phyloP scores from a whole-genome alignment of 2,113 vertebrate species.

The Ginglymostoma cirratum region DNA sequence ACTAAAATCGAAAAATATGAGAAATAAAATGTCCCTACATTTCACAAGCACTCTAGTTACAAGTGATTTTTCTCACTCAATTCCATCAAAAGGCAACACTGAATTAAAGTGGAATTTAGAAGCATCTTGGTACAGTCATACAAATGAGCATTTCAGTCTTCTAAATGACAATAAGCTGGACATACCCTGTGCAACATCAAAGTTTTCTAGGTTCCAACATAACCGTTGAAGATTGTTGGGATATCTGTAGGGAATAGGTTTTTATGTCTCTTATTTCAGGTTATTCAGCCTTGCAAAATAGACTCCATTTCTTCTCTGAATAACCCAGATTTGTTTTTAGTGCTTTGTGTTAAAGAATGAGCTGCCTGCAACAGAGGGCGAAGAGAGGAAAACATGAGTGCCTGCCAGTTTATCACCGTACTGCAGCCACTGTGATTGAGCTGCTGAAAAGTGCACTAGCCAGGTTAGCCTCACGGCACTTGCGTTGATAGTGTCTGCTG shows the following conservation, averaged over 20 bases:
- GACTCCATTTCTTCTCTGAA: background rate
- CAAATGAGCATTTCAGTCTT: background rate
- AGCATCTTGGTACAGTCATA: background rate
- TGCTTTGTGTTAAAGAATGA: background rate
- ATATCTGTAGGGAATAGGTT: background rate
- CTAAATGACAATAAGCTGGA: background rate
- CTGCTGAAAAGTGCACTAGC: background rate
- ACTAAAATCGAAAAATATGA: background rate
- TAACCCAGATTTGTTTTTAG: background rate
- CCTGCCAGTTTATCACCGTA: background rate
- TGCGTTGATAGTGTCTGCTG: background rate
- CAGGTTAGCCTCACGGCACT: background rate
- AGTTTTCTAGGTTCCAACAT: background rate
- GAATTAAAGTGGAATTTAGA: background rate
- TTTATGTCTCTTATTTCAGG: background rate
- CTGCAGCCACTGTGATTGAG: background rate
- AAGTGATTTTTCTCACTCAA: background rate
- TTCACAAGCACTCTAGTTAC: background rate
- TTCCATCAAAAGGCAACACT: background rate
- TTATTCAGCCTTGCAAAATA: background rate
- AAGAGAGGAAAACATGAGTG: background rate
- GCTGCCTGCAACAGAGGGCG: background rate
- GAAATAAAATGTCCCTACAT: background rate
- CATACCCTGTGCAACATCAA: background rate
- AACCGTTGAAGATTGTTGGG: background rate